Base-by-base conservation (phyloP, 1,140 invertebrate species). In the Euschistus heros region DNA sequence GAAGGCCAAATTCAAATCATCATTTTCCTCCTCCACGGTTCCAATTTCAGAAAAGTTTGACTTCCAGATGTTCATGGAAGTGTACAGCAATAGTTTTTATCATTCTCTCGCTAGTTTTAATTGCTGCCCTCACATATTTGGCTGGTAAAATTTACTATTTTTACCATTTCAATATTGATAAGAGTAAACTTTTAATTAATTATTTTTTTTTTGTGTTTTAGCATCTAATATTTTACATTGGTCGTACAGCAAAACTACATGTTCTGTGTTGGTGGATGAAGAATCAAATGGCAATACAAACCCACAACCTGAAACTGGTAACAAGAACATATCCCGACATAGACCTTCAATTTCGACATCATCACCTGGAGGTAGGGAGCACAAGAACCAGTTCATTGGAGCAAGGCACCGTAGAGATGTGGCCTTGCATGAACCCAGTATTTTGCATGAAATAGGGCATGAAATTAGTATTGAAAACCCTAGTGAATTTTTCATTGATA, bases 41-140 rank as follows among this genome's bases (percentile, higher is more conserved):
- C 75, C 91, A 94, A 75, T 91, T 93, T 73, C 86, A 89, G 72
- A 94, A 94, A 79, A 88, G 87, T 68, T 81, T 90, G 69, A 84
- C 89, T 26, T 90, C 88, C 44, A 84, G 83, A 75, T 95, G 92
- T 76, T 89, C 87, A 61, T 94, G 92, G 89, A 90, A 90, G 76
- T 89, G 92, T 74, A 86, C 91, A 60, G 89, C 91, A 24, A 87
- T 95, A 71, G 82, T 87, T 61, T 86, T 92, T 71, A 87, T 94
- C 71, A 83, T 90, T 73, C 80, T 92, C 66, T 86, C 87, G 67
- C 81, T 91, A 67, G 81, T 91, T 68, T 79, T 94, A 68, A 82
- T 86, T 67, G 86, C 91, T 63, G 86, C 89, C 63, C 80, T 93
- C 62, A 86, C 87, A 63, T 94, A 93, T 78, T 86, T 95, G 76